Percentiles rank a stretch among this genome's conserved stretches.
Conservation (phyloP, 2,888 invertebrate species). For the Dryadula phaetusa region DNA sequence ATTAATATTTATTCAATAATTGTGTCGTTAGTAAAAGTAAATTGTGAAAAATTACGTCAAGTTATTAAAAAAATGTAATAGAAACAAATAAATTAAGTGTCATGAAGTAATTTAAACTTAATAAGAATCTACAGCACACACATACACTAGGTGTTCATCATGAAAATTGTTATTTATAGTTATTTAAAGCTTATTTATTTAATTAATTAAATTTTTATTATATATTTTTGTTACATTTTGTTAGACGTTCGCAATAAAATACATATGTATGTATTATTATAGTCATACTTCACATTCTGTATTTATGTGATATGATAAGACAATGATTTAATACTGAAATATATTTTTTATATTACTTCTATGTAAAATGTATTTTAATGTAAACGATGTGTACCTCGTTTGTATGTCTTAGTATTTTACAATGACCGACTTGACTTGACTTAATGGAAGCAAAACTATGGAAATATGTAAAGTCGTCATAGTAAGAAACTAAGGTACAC, state of each 20-base stretch:
- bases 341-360: conserved; percentile 6
- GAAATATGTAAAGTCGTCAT: conserved; percentile 23
- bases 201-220: background rate
- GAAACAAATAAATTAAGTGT: background rate
- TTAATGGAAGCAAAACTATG: background rate
- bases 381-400: conserved; percentile 19
- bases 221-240: background rate
- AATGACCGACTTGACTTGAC: conserved; percentile 14
- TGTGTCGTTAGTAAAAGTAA: too few relatives aligned
- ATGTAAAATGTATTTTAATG: conserved; percentile 10
- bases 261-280: conserved; percentile 5
- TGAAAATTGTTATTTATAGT: background rate
- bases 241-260: background rate
- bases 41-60: background rate
- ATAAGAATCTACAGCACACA: conserved; percentile 20
- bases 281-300: background rate
- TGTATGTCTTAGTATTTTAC: conserved; percentile 24
- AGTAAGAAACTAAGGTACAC: conserved; percentile 31
- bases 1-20: too few relatives aligned
- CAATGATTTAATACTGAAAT: background rate
- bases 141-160: background rate
- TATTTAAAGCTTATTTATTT: background rate
- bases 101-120: background rate
- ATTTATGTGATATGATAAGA: background rate
- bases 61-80: background rate